Base-by-base conservation (phyloP, 1,140 invertebrate genomes). In the Drosophila tsacasi region DNA sequence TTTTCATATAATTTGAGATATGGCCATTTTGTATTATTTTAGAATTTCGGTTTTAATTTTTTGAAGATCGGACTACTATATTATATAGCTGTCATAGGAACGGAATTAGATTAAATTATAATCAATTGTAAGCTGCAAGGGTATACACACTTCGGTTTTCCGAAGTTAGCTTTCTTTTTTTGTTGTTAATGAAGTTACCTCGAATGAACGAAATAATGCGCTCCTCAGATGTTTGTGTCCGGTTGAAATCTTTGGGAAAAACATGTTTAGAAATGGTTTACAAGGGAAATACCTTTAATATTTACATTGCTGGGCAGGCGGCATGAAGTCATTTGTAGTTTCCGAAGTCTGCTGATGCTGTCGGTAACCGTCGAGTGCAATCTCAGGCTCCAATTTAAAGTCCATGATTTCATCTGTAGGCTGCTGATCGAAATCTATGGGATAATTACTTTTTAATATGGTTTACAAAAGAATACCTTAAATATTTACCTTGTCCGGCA, bases 121-220 rank as follows among this genome's bases (percentile, higher is more conserved):
- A n/a, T n/a, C n/a, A n/a, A n/a, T n/a, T n/a, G n/a, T n/a, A n/a
- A n/a, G n/a, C n/a, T n/a, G n/a, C n/a, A n/a, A n/a, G n/a, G n/a
- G n/a, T n/a, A n/a, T n/a, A n/a, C n/a, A n/a, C n/a, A n/a, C n/a
- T n/a, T n/a, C n/a, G n/a, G n/a, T n/a, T n/a, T n/a, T n/a, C n/a
- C n/a, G n/a, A n/a, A n/a, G n/a, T n/a, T n/a, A n/a, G n/a, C n/a
- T n/a, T n/a, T n/a, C n/a, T n/a, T n/a, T n/a, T n/a, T n/a, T n/a
- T n/a, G n/a, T n/a, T n/a, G 30, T 23, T 37, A 23, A 15, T 35
- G 0, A 3, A 37, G 12, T 17, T 55, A 55, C 52, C 52, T 55
- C 52, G 15, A 23, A 55, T 55, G 21, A 23, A 15, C 1, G 52
- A 37, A 55, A 55, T 55, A 6, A 55, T 55, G 32, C 52, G 52